Evolutionary conservation across 2,888 invertebrate species (phyloP).

Genomic region (Microctonus hyperodae): DNA sequence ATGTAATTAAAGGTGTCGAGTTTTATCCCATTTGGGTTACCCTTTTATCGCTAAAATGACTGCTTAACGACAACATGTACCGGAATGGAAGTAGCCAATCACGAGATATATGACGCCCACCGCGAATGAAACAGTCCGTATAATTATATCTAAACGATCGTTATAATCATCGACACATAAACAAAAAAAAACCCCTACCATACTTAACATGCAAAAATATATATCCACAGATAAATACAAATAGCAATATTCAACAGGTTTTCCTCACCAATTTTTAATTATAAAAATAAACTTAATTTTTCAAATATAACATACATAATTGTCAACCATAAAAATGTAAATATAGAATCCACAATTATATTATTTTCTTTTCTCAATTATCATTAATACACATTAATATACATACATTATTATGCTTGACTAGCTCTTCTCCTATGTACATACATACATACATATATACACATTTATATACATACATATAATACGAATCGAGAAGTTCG

Average conservation of each 20-base stretch:
- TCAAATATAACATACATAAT: neutral
- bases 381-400: no score
- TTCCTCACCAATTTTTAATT: slow-evolving; percentile 6
- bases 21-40: neutral
- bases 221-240: no score
- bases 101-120: slow-evolving; percentile 40
- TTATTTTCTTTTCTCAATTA: no score
- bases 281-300: neutral
- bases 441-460: no score
- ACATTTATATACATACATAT: no score
- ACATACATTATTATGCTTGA: no score
- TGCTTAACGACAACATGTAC: slow-evolving; percentile 13
- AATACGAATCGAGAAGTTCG: slow-evolving; percentile 30
- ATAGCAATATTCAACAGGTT: neutral
- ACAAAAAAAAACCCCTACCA: slow-evolving; percentile 17
- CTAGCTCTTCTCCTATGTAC: no score
- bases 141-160: slow-evolving; percentile 53
- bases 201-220: neutral
- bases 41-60: slow-evolving; percentile 6
- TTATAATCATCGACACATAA: slow-evolving; percentile 38
- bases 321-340: no score
- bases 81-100: slow-evolving; percentile 50
- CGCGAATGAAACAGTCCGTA: slow-evolving; percentile 40
- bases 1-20: slow-evolving; percentile 14
- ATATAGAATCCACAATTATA: no score